phyloP scores from a whole-genome alignment of 2,797 vertebrate genomes.

The Pseudochirops cupreus region DNA sequence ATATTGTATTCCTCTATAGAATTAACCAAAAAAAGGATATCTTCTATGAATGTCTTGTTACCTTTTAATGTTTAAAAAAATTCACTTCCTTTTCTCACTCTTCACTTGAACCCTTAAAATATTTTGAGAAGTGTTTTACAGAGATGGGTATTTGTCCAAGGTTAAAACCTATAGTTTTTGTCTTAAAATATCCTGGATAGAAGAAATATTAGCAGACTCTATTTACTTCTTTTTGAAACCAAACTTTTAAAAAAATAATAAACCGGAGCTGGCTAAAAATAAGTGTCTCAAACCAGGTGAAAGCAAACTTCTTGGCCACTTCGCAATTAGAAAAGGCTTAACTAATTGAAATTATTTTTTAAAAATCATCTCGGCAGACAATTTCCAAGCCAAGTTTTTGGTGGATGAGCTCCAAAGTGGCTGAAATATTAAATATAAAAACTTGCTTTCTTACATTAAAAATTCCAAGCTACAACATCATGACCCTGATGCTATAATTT shows the following conservation, averaged over 20 bases:
- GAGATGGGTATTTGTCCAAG: neutral
- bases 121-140: slow-evolving; percentile 22
- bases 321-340: slow-evolving; percentile 72
- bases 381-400: slow-evolving; percentile 81
- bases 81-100: slow-evolving; percentile 50
- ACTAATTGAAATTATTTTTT: slow-evolving; percentile 76
- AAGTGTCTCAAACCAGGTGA: slow-evolving; percentile 69
- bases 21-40: slow-evolving; percentile 22
- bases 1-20: fast-evolving
- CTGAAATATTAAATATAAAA: slow-evolving; percentile 82
- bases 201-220: slow-evolving; percentile 51
- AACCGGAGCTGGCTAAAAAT: slow-evolving; percentile 66
- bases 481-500: slow-evolving; percentile 76
- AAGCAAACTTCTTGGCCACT: slow-evolving; percentile 73
- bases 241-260: slow-evolving; percentile 44
- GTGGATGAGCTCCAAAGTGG: slow-evolving; percentile 81
- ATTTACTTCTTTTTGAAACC: slow-evolving; percentile 67
- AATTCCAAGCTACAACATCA: slow-evolving; percentile 81
- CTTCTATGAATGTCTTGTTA: neutral
- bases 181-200: slow-evolving; percentile 56
- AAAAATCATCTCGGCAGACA: slow-evolving; percentile 76
- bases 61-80: neutral
- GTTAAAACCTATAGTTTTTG: slow-evolving; percentile 44
- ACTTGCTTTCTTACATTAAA: slow-evolving; percentile 75
- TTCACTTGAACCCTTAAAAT: neutral